Evolutionary conservation across 2,113 vertebrate genomes (phyloP).

Genomic region (Urocynchramus pylzowi): DNA sequence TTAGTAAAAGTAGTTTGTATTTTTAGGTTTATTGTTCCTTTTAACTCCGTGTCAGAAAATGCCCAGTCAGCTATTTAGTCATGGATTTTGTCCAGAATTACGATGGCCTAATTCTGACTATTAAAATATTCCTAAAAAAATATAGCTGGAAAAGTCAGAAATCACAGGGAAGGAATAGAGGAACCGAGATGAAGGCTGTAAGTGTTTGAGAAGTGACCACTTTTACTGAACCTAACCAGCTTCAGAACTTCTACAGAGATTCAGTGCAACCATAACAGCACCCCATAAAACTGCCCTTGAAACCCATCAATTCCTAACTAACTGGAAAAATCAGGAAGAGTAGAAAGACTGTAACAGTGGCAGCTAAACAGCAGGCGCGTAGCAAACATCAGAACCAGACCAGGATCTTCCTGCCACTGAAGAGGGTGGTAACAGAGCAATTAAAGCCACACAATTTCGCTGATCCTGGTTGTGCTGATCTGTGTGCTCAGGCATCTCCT

Average conservation of each 20-base stretch:
- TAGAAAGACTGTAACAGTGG: background rate
- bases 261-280: background rate
- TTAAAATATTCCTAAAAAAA: background rate
- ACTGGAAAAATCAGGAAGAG: background rate
- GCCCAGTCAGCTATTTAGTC: background rate
- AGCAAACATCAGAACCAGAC: background rate
- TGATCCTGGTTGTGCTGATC: background rate
- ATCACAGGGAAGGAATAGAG: background rate
- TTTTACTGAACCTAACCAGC: background rate
- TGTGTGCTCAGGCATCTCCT: background rate
- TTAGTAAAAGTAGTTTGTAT: background rate
- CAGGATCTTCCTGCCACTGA: background rate
- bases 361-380: background rate
- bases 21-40: background rate
- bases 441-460: rapidly evolving
- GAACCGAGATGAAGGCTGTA: background rate
- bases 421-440: background rate
- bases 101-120: background rate
- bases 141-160: background rate
- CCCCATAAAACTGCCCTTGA: background rate
- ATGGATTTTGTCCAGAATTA: background rate
- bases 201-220: background rate
- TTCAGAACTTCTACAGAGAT: background rate
- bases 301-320: background rate
- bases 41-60: background rate